Base-by-base conservation (phyloP, 1,140 invertebrate genomes). In the Branchinecta lindahli region DNA sequence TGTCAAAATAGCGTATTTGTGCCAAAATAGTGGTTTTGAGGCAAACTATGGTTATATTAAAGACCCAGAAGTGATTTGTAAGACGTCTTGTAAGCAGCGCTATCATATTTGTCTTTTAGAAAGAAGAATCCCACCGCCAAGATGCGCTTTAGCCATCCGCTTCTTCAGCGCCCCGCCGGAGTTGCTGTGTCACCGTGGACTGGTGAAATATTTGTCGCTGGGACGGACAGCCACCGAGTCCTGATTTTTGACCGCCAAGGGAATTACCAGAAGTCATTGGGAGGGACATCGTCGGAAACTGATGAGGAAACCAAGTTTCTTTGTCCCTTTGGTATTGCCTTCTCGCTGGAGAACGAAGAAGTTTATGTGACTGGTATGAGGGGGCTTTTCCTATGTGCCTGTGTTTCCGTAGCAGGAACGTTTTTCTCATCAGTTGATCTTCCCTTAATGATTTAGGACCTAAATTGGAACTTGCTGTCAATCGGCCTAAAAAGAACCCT, bases 311-410 rank as follows among this genome's bases (percentile, higher is more conserved):
- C 79, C 15, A 77, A 83, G 73, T 82, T 83, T 72, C 81, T 87
- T 72, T 87, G 84, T 71, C 84, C 87, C 9, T 83, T 85, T 3
- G 85, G 85, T 44, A 81, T 89, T 21, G 84, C 85, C 7, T 87
- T 87, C 72, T 84, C 83, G 72, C 80, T 81, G 68, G 78, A 79
- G 45, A 77, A 81, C 3, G 82, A 84, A 46, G 83, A 86, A 75
- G 82, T 88, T 66, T 85, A 84, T 73, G 81, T 88, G 20, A 83
- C 85, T 75, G 83, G 83, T 79, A 71, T n/a, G 67, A 46, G 18
- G 10, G 10, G 33, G 33, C 33, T 33, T 33, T 33, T 33, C 33
- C 33, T 33, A 33, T 33, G 33, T 33, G 33, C 33, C 33, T 33
- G 33, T 33, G 33, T 33, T 33, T 33, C 33, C 33, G 2, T 33